Evolutionary conservation across 2,888 invertebrate genomes (phyloP), one percentile per base, ranked within the genome.

Genomic region (Micropterix aruncella): DNA sequence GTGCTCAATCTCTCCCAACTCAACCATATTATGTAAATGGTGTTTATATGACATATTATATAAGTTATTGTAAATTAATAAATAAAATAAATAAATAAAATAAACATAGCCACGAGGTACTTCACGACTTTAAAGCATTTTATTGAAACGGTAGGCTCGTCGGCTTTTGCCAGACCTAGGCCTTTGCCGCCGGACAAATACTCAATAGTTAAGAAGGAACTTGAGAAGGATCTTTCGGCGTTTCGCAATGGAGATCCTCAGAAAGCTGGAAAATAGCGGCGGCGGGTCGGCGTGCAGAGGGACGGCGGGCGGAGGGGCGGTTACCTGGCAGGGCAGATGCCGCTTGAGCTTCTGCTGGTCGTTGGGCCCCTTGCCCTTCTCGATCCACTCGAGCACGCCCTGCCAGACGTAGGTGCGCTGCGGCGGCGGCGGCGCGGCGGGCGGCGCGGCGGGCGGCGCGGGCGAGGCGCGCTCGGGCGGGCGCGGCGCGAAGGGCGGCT

Each of bases 321-420:
- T 40, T 27, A 12, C 14, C 66, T 66, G 69, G 50, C 57, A 74
- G 46, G 62, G 77, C 66, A 53, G 76, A 71, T 51, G 79, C 74
- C 49, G 93, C 81, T 59, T 87, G 77, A 66, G 91, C 62, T 89
- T 90, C 56, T 82, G 82, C 53, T 80, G 79, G 57, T 89, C 88
- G 0, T 77, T 73, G 0, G 83, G 75, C 51, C 73, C 74, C 60
- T 90, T 91, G 2, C 80, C 79, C 61, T 93, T 94, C 60, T 94
- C 94, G 58, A 89, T 84, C 91, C 93, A 94, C 63, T 95, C 94
- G 27, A 95, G 68, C 16, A 85, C 72, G 0, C 93, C 93, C 45
- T 79, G 79, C 88, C 88, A 89, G 50, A 78, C 77, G 57, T 64
- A 69, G 18, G 63, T 63, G 27, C 70, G 60, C 51, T 66, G 65